Base-by-base conservation (phyloP, 2,113 vertebrate species). In the Willisornis vidua region DNA sequence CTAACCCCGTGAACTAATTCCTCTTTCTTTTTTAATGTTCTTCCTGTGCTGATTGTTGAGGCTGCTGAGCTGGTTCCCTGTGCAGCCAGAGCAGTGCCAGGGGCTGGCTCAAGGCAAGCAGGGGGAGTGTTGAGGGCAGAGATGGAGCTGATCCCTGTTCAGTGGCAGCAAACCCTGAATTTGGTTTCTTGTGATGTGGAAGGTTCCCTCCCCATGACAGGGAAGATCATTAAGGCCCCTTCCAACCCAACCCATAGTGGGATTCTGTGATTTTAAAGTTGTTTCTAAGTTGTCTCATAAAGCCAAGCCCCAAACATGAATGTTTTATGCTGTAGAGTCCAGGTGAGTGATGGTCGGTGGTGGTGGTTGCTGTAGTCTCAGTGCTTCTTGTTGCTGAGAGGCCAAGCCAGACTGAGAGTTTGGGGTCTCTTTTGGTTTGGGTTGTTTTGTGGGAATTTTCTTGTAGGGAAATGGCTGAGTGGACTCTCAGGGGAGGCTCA, bases 341-440 rank as follows among this genome's bases (percentile, higher is more conserved):
- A 4, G 29, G 24, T 37, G 63, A 48, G n/a, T 0, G 0, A 6
- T 45, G 35, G 39, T 72, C 8, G 39, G 5, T 43, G 41, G n/a
- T 0, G 0, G 5, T 41, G 41, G 43, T 72, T 1, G 3, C 62
- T 59, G 20, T n/a, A 10, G 9, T 4, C 28, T 49, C 46, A 15
- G 12, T 14, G 26, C 5, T 2, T 28, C 65, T 24, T 35, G 20
- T 14, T 75, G 48, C 52, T 12, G 65, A 41, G 43, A 28, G 57
- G 39, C 48, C 18, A 14, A 61, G 19, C 43, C 9, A 29, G 19
- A 13, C 37, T 2, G 3, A 83, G 48, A 45, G 11, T 55, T 35
- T 55, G 71, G 37, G 52, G 5, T 75, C 81, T 59, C 19, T 46
- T 54, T 51, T 39, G 46, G 3, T 70, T 54, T 49, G 26, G 4